Conservation (phyloP, 2,113 vertebrate species). For the Oceanodroma tethys region DNA sequence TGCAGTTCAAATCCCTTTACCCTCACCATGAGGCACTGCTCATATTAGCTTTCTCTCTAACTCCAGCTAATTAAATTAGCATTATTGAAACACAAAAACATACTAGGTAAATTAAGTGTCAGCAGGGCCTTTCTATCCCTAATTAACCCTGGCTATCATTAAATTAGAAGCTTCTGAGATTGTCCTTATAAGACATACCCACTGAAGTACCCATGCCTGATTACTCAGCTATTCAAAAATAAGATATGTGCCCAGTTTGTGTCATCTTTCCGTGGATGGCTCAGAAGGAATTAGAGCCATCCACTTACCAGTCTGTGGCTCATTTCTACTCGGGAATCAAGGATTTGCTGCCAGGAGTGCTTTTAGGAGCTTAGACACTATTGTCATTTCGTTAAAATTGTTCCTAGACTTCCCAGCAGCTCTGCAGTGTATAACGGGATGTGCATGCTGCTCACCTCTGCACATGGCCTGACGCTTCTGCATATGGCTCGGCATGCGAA, state of each 20-base stretch:
- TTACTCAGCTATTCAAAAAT: neutral
- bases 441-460: neutral
- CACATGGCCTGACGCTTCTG: rapidly evolving
- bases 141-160: neutral
- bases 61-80: neutral
- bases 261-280: neutral
- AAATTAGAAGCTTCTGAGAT: neutral
- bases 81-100: neutral
- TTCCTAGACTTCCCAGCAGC: neutral
- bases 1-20: neutral
- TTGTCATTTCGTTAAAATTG: neutral
- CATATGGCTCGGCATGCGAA: rapidly evolving
- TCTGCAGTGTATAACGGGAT: neutral
- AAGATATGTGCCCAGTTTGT: neutral
- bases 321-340: neutral
- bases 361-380: neutral
- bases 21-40: neutral
- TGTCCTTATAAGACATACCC: neutral
- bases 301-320: neutral
- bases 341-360: neutral
- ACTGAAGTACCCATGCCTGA: neutral
- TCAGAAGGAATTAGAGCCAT: neutral
- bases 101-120: neutral
- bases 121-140: neutral
- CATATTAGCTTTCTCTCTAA: neutral